Conservation (phyloP, 2,797 vertebrate species). For the Thaleichthys pacificus region DNA sequence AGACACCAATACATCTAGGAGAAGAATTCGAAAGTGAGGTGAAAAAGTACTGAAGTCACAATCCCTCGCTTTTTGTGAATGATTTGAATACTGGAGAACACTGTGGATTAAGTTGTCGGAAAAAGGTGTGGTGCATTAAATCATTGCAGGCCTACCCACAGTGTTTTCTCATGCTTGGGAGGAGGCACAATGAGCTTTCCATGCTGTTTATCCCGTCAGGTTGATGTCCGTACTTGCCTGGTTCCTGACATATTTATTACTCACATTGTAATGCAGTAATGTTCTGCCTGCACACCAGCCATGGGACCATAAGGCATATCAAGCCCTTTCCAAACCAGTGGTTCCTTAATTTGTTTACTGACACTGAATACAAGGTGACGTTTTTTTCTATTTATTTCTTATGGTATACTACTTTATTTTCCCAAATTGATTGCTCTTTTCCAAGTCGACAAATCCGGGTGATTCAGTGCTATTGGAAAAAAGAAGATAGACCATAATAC, state of each 20-base stretch:
- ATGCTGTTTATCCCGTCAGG: conserved; percentile 69
- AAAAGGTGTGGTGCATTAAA: conserved; percentile 61
- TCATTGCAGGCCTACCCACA: conserved; percentile 57
- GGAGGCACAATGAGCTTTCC: conserved; percentile 65
- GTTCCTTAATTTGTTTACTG: conserved; percentile 67
- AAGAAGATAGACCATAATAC: conserved; percentile 35
- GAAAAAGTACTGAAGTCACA: conserved; percentile 46
- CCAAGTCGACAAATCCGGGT: no score
- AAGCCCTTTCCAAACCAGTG: conserved; percentile 56
- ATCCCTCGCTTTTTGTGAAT: conserved; percentile 62
- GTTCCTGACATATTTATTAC: conserved; percentile 68
- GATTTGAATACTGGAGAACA: conserved; percentile 63
- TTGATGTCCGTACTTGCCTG: conserved; percentile 68
- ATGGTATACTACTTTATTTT: not conserved
- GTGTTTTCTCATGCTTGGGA: conserved; percentile 62
- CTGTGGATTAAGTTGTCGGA: conserved; percentile 72
- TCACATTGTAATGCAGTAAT: conserved; percentile 69
- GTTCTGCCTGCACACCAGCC: conserved; percentile 60
- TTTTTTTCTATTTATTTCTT: not conserved
- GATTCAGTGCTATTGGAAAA: conserved; percentile 6
- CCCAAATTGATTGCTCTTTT: no score
- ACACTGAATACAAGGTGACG: conserved; percentile 38
- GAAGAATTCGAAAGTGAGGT: not conserved
- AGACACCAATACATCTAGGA: no score
- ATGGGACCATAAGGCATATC: conserved; percentile 56